Evolutionary conservation across 2,113 vertebrate genomes (phyloP).

Genomic region (Antigone vipio): DNA sequence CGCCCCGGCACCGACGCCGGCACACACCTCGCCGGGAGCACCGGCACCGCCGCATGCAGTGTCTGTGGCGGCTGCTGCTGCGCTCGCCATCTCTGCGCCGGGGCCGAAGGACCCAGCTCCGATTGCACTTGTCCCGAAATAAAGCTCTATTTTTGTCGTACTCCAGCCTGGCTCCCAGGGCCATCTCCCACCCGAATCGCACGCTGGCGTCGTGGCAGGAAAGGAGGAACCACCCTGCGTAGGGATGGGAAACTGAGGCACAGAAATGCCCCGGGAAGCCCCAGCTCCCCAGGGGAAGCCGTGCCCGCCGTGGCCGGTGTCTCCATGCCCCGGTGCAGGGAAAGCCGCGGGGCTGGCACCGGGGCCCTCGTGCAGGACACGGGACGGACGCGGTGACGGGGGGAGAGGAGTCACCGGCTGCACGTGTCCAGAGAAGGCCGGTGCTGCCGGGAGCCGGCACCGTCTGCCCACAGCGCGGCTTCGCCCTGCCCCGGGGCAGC

Average conservation of each 20-base stretch:
- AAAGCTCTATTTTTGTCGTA: constrained; percentile 68
- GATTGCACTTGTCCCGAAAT: constrained; percentile 33
- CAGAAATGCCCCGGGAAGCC: background rate
- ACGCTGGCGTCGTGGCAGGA: rapidly evolving
- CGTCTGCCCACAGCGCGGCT: rapidly evolving
- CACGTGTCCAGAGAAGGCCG: background rate
- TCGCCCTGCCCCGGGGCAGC: background rate
- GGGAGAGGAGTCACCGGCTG: background rate
- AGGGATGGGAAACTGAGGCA: background rate
- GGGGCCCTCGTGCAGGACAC: rapidly evolving
- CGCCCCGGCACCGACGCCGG: rapidly evolving
- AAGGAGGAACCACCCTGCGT: background rate
- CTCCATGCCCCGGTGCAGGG: background rate
- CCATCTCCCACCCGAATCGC: background rate
- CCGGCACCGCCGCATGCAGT: rapidly evolving
- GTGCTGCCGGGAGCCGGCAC: background rate
- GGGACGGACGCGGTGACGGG: background rate
- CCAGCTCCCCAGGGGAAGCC: rapidly evolving
- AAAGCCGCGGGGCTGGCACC: rapidly evolving
- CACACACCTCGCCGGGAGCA: rapidly evolving
- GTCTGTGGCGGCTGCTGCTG: rapidly evolving
- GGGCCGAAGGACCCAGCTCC: background rate
- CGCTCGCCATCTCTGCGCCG: rapidly evolving
- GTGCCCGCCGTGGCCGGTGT: rapidly evolving
- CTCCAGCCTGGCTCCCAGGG: background rate